phyloP scores from a whole-genome alignment of 2,113 vertebrate species.

The Aplodontia rufa region DNA sequence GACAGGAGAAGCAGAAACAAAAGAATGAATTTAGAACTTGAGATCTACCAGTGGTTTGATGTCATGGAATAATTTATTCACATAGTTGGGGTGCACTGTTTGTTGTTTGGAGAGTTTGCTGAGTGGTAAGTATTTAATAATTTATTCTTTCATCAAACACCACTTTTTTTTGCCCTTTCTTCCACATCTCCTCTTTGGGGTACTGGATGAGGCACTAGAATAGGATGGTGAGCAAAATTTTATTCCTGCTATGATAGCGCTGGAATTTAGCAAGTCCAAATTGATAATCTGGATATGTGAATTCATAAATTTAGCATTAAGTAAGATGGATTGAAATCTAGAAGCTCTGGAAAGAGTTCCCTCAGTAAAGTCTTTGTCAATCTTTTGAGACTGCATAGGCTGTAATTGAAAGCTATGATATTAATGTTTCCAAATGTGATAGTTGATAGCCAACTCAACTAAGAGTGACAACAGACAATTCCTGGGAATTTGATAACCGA shows the following conservation, averaged over 20 bases:
- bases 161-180: rapidly evolving
- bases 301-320: neutral
- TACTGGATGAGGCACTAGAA: neutral
- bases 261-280: neutral
- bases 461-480: neutral
- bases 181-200: neutral
- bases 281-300: neutral
- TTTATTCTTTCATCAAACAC: neutral
- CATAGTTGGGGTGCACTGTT: too few relatives aligned
- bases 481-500: neutral
- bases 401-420: neutral
- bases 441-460: neutral
- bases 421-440: neutral
- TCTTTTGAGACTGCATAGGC: neutral
- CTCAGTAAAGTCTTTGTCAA: neutral
- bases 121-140: neutral
- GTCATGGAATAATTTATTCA: too few relatives aligned
- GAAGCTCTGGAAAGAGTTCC: neutral
- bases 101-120: too few relatives aligned
- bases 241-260: neutral
- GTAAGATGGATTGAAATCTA: slow-evolving; percentile 16
- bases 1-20: neutral
- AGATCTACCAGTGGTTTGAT: too few relatives aligned
- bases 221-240: neutral
- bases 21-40: neutral